Conservation (phyloP, 2,113 vertebrate genomes). For the Eulemur rufifrons region DNA sequence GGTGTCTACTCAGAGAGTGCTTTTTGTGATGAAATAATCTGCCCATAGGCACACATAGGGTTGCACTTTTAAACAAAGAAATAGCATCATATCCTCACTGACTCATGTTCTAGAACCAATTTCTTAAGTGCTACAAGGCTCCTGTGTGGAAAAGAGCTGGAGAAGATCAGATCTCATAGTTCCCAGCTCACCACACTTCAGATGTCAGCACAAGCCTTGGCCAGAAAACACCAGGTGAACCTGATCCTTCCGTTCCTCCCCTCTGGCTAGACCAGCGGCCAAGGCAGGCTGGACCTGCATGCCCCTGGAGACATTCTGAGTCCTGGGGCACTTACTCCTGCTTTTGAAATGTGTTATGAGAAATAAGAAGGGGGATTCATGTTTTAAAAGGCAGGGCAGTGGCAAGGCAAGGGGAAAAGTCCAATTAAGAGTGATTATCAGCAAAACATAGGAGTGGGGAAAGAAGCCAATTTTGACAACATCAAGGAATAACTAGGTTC, state of each 20-base stretch:
- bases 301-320: too few relatives aligned
- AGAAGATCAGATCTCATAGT: constrained; percentile 1
- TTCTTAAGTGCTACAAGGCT: not conserved
- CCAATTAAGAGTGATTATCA: not conserved
- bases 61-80: constrained; percentile 51
- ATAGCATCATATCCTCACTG: constrained; percentile 27
- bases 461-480: not conserved
- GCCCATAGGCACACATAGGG: not conserved
- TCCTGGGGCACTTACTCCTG: not conserved
- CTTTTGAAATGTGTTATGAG: not conserved
- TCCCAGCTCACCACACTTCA: not conserved
- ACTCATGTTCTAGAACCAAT: not conserved
- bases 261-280: not conserved
- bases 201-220: not conserved
- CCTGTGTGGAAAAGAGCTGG: not conserved
- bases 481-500: not conserved
- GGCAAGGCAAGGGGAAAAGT: not conserved
- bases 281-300: not conserved
- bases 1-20: not conserved
- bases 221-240: not conserved
- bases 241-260: not conserved
- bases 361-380: not conserved
- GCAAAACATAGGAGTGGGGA: not conserved
- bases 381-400: not conserved
- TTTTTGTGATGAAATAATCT: not conserved